Base-by-base conservation (phyloP, 2,113 vertebrate genomes). In the Eclectus roratus region DNA sequence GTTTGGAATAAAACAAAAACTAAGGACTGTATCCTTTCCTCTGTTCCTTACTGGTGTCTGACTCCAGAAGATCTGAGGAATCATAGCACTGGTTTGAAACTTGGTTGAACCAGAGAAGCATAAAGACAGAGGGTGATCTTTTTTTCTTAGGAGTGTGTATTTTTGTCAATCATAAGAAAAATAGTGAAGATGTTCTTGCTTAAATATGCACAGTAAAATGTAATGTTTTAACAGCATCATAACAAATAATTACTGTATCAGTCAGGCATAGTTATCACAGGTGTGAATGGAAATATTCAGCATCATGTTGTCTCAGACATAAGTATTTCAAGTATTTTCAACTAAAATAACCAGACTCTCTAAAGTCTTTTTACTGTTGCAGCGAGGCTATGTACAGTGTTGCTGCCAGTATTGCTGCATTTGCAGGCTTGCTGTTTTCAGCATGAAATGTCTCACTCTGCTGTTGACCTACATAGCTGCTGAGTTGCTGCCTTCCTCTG, bases 311-410 rank as follows among this genome's bases (percentile, higher is more conserved):
- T 27, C n/a, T 74, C 60, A 44, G 39, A 33, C 24, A 3, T 16
- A 52, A 20, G 16, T 39, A 39, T 35, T 73, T 78, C 29, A 43
- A 49, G n/a, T 39, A 65, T 69, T 73, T 46, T 31, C n/a, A 16
- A 8, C 46, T 27, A 6, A 61, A 49, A 80, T 21, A 19, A 0
- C 8, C 11, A 21, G 68, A 0, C 13, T 16, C 31, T 63, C 43
- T 73, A 2, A 15, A 69, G 61, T 2, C 1, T 31, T 33, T 21
- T 46, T 44, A 58, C 44, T 8, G n/a, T 21, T 56, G 35, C 53
- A 13, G 37, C 4, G 41, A 35, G 27, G 27, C 29, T 61, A 23
- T 11, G 1, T 2, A 7, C 43, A 8, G 33, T 3, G 7, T 1
- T 27, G 24, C 15, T 80, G 55, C 27, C 64, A 60, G 78, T 27